Base-by-base conservation (phyloP, 2,888 invertebrate genomes). In the Xestobium rufovillosum region DNA sequence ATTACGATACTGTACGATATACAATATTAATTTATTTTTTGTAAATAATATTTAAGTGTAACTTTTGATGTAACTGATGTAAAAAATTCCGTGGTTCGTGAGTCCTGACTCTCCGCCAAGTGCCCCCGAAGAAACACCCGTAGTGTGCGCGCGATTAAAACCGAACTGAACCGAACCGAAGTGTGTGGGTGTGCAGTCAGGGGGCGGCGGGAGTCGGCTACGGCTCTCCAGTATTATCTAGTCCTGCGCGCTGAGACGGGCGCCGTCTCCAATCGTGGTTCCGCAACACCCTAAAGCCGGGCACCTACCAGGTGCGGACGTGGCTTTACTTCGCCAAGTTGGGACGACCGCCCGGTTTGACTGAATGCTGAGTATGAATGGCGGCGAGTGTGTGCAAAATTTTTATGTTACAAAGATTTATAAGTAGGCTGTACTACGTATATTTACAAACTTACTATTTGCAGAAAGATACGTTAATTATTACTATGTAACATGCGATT, bases 211-310 rank as follows among this genome's bases (percentile, higher is more conserved):
- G 54, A 53, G 51, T 51, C 56, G 46, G 47, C 44, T 45, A 47
- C 56, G 59, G 61, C 71, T 71, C 69, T 71, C 75, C 75, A 76
- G 76, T 76, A 76, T 76, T 76, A 75, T 75, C 76, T 76, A 75
- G 75, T 76, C 75, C 72, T 73, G 72, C 57, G 57, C 55, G 49
- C 51, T 57, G 56, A 56, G 49, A 48, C 45, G 41, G 26, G 31
- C 32, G 49, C 42, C 46, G 45, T 46, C 48, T 47, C 27, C 38
- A 44, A 42, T 42, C 41, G 38, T 47, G 45, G 39, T 31, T 27
- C 37, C 34, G 41, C 28, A 16, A 34, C 17, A 19, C 26, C 36
- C 15, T 9, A 9, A 29, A 3, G 3, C 29, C 12, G 10, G 9
- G 4, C 12, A 29, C 11, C 8, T 14, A n/a, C 4, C 13, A 15